Evolutionary conservation across 2,797 vertebrate genomes (phyloP).

Genomic region (Fringilla coelebs): DNA sequence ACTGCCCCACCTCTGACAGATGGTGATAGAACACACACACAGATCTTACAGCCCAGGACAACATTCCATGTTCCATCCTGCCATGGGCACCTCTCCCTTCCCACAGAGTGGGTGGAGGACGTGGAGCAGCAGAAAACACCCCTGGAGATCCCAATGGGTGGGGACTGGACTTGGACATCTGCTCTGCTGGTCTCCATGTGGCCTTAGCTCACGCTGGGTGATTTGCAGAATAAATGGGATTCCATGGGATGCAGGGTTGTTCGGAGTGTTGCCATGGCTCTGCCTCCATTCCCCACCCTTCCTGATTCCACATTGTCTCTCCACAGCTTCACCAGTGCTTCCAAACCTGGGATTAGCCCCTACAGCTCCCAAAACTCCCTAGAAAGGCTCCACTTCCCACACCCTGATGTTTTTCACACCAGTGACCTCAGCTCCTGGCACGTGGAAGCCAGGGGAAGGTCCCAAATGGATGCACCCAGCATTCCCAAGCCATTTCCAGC

Average conservation of each 20-base stretch:
- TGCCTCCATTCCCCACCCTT: fast-evolving
- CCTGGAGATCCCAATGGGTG: neutral
- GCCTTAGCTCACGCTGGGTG: neutral
- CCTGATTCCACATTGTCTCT: neutral
- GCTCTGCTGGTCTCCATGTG: neutral
- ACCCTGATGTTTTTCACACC: neutral
- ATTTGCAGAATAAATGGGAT: neutral
- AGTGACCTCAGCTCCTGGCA: neutral
- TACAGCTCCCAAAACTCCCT: neutral
- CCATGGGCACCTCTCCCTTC: neutral
- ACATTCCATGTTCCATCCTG: neutral
- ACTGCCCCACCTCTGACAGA: neutral
- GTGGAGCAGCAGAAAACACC: fast-evolving
- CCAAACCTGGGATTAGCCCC: fast-evolving
- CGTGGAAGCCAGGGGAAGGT: neutral
- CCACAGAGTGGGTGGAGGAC: neutral
- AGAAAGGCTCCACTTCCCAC: neutral
- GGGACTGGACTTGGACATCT: neutral
- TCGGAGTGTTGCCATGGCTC: fast-evolving
- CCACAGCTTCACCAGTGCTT: neutral
- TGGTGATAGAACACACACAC: fast-evolving
- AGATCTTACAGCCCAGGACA: neutral
- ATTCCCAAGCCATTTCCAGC: neutral
- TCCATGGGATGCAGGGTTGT: neutral
- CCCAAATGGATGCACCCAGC: neutral